phyloP scores from a whole-genome alignment of 2,113 vertebrate species.

The Bufo bufo region DNA sequence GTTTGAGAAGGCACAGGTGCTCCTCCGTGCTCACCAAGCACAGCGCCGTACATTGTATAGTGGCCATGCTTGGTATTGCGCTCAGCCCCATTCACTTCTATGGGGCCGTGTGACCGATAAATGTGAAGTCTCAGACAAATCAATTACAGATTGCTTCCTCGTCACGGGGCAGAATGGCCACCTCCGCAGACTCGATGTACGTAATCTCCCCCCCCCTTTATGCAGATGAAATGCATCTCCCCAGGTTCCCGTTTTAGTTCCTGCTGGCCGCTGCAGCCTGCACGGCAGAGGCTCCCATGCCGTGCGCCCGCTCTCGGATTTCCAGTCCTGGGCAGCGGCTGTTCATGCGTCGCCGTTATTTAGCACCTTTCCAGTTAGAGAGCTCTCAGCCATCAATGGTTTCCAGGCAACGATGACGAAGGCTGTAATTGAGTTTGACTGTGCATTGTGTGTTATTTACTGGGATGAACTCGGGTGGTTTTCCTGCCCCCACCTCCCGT shows the following conservation, averaged over 20 bases:
- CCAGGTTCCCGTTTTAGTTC: background rate
- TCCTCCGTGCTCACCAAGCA: too few relatives aligned
- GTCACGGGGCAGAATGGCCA: too few relatives aligned
- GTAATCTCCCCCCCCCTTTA: too few relatives aligned
- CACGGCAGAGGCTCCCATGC: background rate
- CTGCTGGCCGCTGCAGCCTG: background rate
- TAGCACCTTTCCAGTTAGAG: conserved; percentile 54
- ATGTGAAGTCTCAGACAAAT: background rate
- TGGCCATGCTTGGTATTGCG: too few relatives aligned
- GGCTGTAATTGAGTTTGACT: conserved; percentile 48
- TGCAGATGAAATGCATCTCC: background rate
- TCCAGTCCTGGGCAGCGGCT: conserved; percentile 47
- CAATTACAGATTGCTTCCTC: background rate
- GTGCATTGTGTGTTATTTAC: background rate
- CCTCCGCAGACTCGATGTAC: too few relatives aligned
- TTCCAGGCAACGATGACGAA: conserved; percentile 49
- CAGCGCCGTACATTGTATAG: too few relatives aligned
- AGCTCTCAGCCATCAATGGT: conserved; percentile 49
- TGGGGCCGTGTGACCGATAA: too few relatives aligned
- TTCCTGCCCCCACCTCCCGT: background rate
- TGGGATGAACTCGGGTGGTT: conserved; percentile 20
- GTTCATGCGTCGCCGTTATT: conserved; percentile 37
- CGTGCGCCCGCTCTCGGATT: background rate
- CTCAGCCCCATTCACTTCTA: too few relatives aligned
- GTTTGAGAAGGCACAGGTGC: too few relatives aligned